These are phyloP conservation scores for Ptilorrhoa leucosticta DNA, from an alignment of 2,113 vertebrate genomes.

Conservation along the genomic window DNA sequence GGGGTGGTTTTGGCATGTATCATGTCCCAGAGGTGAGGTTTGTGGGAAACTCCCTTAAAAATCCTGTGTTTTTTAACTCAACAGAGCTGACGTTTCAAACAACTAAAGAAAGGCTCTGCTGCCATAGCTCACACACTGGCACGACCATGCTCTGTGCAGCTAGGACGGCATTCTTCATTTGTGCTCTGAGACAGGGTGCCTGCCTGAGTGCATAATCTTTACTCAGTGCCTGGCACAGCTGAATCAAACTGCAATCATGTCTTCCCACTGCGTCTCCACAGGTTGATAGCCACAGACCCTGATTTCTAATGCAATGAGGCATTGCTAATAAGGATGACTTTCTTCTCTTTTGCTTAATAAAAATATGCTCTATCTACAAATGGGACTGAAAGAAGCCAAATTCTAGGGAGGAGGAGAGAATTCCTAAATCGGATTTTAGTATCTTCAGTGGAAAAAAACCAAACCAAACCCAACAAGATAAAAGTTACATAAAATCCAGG, in stretches of 20 bases:
- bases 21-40: background rate
- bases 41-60: background rate
- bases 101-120: background rate
- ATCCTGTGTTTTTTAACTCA: background rate
- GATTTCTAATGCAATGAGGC: constrained; percentile 10
- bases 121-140: background rate
- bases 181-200: background rate
- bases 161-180: rapidly evolving
- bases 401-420: background rate
- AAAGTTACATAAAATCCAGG: background rate
- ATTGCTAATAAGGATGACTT: constrained; percentile 21
- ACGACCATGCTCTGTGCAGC: rapidly evolving
- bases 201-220: background rate
- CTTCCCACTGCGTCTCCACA: background rate
- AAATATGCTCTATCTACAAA: background rate
- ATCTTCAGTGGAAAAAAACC: background rate
- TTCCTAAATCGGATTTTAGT: background rate
- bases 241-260: constrained; percentile 40
- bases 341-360: background rate
- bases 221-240: background rate
- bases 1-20: background rate
- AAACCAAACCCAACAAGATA: background rate
- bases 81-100: background rate
- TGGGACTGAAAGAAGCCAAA: background rate
- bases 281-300: constrained; percentile 11